Conservation (phyloP, 2,113 vertebrate species). For the Pseudorasbora parva region DNA sequence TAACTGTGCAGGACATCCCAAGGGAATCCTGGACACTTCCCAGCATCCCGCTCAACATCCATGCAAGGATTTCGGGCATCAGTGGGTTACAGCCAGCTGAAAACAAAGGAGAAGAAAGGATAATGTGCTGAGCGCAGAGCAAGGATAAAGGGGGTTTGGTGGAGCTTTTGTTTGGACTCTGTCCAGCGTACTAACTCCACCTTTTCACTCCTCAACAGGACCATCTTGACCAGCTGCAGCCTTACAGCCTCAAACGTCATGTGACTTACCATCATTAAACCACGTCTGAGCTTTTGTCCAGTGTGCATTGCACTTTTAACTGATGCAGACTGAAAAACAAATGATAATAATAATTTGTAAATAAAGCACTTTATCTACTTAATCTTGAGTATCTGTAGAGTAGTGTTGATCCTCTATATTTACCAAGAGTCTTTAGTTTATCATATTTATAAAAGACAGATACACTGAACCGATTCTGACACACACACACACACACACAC, state of each 20-base stretch:
- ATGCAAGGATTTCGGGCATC: constrained; percentile 48
- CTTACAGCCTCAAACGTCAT: not conserved
- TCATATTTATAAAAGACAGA: too few relatives aligned
- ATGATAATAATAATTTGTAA: too few relatives aligned
- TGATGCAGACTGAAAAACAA: too few relatives aligned
- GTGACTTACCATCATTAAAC: too few relatives aligned
- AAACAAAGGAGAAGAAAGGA: constrained; percentile 44
- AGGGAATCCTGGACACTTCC: not conserved
- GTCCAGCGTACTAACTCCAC: constrained; percentile 52
- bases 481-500: too few relatives aligned
- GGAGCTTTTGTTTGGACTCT: constrained; percentile 48
- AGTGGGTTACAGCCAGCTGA: constrained; percentile 46
- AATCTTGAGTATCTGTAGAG: too few relatives aligned
- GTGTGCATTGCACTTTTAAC: too few relatives aligned
- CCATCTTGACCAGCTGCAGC: constrained; percentile 32
- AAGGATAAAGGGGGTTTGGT: not conserved
- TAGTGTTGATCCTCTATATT: too few relatives aligned
- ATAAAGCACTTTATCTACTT: too few relatives aligned
- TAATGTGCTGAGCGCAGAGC: constrained; percentile 32
- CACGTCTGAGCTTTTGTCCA: too few relatives aligned
- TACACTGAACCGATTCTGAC: too few relatives aligned
- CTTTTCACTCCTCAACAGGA: constrained; percentile 39
- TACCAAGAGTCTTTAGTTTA: too few relatives aligned
- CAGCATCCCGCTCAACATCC: constrained; percentile 34
- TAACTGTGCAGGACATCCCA: not conserved